These are phyloP conservation scores for Aegotheles bennettii DNA, from an alignment of 2,113 vertebrate species.

Conservation along the genomic window DNA sequence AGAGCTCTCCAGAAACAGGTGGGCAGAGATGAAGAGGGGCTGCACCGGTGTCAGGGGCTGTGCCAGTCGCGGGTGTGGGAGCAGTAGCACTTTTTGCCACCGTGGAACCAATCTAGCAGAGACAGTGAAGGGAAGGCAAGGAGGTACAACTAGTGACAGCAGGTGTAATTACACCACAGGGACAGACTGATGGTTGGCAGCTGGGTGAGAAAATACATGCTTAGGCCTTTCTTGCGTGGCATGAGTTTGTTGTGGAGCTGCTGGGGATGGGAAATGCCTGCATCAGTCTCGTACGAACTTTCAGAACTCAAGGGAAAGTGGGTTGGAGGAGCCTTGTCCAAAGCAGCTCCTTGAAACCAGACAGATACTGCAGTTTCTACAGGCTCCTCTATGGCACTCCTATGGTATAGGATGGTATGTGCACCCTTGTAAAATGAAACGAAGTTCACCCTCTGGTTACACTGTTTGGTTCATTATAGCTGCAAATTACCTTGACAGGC, in stretches of 20 bases:
- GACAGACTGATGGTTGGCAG: neutral
- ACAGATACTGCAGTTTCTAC: neutral
- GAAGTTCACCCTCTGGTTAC: neutral
- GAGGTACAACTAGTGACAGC: neutral
- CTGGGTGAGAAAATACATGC: neutral
- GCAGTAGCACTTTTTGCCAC: neutral
- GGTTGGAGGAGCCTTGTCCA: neutral
- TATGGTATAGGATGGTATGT: rapidly evolving
- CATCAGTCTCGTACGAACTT: neutral
- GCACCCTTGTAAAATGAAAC: neutral
- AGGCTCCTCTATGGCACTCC: neutral
- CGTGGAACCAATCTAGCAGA: neutral
- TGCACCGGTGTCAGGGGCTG: neutral
- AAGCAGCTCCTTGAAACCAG: neutral
- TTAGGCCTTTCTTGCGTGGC: neutral
- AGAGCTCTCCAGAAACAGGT: neutral
- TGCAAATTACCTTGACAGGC: neutral
- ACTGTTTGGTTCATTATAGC: neutral
- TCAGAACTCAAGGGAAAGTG: neutral
- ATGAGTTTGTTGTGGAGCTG: neutral
- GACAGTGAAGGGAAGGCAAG: neutral
- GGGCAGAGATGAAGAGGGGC: neutral
- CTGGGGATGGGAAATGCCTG: neutral
- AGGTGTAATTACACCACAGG: neutral
- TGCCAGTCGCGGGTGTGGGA: neutral